Base-by-base conservation (phyloP, 2,888 invertebrate genomes). In the Epistrophe eligans region DNA sequence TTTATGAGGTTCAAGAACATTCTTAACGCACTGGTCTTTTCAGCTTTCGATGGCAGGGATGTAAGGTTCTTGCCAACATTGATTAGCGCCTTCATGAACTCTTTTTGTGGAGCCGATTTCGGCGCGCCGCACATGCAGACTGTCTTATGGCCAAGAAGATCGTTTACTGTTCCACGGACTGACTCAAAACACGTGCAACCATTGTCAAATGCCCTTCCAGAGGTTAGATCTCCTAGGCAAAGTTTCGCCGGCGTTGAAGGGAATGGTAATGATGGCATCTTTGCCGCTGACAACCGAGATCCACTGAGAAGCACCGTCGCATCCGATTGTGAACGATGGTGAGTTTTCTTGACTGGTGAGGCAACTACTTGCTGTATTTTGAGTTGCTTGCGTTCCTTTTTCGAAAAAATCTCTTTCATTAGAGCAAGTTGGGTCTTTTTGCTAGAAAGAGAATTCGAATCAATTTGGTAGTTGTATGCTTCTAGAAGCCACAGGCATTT, bases 401-500 rank as follows among this genome's bases (percentile, higher is more conserved):
- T 92, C 4, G 92, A 91, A 87, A 92, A 93, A 58, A 93, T 91
- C 84, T 93, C 93, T 82, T 92, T 92, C 92, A 93, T 92, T 11
- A 93, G 89, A 0, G 91, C 91, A 77, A 93, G 82, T 76, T 93
- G 92, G n/a, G 91, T 91, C 82, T 93, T 93, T 35, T 92, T 92
- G 57, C 90, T 90, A n/a, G 90, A 89, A 32, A 89, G 87, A 10
- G 90, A 90, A 71, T 90, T 89, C n/a, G 90, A 88, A 71, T 92
- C 93, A 70, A 92, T 89, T 77, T 93, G 92, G 67, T 92, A 93
- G 89, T 93, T 93, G 76, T 98, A 99, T 28, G 99, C 99, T 90
- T 99, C 98, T 91, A 99, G 94, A 74, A 99, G 94, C 99, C 99
- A 99, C 91, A 98, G 97, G 92, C 99, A 96, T 93, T 98, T 97